Conservation (phyloP, 2,113 vertebrate species). For the Rhea americana region DNA sequence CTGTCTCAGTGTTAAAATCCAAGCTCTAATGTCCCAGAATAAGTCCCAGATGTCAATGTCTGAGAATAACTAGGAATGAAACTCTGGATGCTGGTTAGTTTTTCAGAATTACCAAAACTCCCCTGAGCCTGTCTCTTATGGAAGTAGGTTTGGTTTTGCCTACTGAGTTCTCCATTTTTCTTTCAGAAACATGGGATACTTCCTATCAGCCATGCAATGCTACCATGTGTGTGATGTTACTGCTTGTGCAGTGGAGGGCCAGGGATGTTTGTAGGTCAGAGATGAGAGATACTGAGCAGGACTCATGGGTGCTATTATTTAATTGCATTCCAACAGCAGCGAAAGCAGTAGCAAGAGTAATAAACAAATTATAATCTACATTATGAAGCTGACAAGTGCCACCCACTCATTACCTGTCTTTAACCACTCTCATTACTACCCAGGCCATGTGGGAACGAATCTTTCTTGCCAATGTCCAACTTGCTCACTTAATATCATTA, state of each 20-base stretch:
- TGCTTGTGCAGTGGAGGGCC: not conserved
- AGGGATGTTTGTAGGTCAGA: slow-evolving; percentile 55
- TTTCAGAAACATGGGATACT: not conserved
- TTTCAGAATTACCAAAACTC: not conserved
- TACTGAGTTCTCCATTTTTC: not conserved
- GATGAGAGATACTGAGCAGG: slow-evolving; percentile 9
- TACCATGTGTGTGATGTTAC: not conserved
- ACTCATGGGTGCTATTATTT: slow-evolving; percentile 14
- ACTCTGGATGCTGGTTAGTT: not conserved
- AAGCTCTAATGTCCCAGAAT: not conserved
- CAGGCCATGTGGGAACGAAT: slow-evolving; percentile 65
- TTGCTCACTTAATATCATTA: slow-evolving; percentile 47
- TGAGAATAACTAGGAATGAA: not conserved
- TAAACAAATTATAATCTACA: slow-evolving; percentile 62
- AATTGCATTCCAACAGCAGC: slow-evolving; percentile 60
- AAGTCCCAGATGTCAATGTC: not conserved
- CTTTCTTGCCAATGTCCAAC: slow-evolving; percentile 25
- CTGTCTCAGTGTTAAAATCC: not conserved
- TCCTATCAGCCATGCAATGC: not conserved
- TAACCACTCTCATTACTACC: slow-evolving; percentile 65
- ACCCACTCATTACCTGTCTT: slow-evolving; percentile 63
- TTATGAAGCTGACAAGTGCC: slow-evolving; percentile 61
- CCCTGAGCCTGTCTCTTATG: not conserved
- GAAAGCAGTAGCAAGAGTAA: slow-evolving; percentile 65
- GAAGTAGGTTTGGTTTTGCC: not conserved